Percentiles rank a stretch among this genome's conserved stretches.
These are phyloP conservation scores for Propsilocerus akamusi DNA, from an alignment of 1,140 invertebrate species.

Conservation along the genomic window DNA sequence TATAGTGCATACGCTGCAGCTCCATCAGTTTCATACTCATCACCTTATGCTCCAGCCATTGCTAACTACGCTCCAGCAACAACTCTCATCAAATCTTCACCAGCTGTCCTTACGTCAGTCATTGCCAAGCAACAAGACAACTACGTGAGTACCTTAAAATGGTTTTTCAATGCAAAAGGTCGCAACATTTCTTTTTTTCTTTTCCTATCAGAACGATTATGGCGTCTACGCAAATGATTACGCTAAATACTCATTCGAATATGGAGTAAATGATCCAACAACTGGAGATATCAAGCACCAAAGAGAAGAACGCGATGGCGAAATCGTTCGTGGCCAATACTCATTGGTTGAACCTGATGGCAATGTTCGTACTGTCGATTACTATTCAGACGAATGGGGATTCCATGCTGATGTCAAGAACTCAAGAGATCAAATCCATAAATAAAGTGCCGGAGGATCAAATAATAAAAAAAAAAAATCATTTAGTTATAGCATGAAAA, in stretches of 20 bases:
- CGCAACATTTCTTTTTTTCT: neutral
- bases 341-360: slow-evolving; percentile 42
- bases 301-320: slow-evolving; percentile 29
- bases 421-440: neutral
- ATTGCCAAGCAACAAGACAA: neutral
- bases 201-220: slow-evolving; percentile 27
- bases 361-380: neutral
- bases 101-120: neutral
- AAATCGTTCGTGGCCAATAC: slow-evolving; percentile 36
- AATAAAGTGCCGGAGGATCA: too few relatives aligned
- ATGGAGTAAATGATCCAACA: slow-evolving; percentile 29
- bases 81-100: neutral
- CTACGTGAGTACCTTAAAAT: neutral
- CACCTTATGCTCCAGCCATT: neutral
- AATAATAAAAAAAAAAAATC: too few relatives aligned
- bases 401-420: neutral
- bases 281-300: slow-evolving; percentile 31
- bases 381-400: neutral
- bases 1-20: neutral
- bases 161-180: neutral
- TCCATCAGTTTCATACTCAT: neutral
- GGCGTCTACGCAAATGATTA: neutral
- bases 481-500: too few relatives aligned
- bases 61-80: neutral
- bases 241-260: slow-evolving; percentile 32